A percentile compares a stretch with the other conserved stretches of the same genome.
These are phyloP conservation scores for Drosophila busckii DNA, from an alignment of 1,140 invertebrate species.

Conservation along the genomic window DNA sequence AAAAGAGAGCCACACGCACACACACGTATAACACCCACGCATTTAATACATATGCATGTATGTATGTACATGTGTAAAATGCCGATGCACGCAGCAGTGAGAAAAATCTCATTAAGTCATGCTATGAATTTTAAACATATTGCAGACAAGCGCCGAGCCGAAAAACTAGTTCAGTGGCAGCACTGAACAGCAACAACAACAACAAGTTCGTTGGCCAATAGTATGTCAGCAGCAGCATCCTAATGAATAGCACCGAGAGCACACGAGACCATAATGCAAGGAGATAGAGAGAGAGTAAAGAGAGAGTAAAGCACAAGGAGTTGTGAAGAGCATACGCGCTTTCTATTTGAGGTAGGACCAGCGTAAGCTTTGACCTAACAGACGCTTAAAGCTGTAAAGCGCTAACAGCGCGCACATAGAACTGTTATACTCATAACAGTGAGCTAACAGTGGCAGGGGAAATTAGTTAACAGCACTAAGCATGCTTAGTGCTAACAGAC, in stretches of 20 bases:
- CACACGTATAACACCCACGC: neutral
- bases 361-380: constrained; percentile 22
- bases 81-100: constrained; percentile 35
- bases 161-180: constrained; percentile 43
- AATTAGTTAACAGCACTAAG: neutral
- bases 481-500: neutral
- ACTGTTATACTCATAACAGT: neutral
- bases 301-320: neutral
- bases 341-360: constrained; percentile 63
- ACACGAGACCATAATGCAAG: neutral
- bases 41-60: constrained; percentile 9
- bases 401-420: neutral
- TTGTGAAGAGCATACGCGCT: constrained; percentile 26
- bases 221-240: constrained; percentile 37
- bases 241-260: constrained; percentile 9
- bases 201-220: constrained; percentile 47
- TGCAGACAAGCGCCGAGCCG: constrained; percentile 40
- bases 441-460: too few relatives aligned
- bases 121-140: constrained; percentile 76
- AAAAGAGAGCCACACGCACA: constrained; percentile 9
- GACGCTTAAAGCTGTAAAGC: constrained; percentile 3
- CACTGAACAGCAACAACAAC: constrained; percentile 36
- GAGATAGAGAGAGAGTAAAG: constrained; percentile 3
- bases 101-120: constrained; percentile 69
- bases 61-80: too few relatives aligned